Evolutionary conservation across 1,140 invertebrate species (phyloP).

Genomic region (Aphaenogaster ashmeadi): DNA sequence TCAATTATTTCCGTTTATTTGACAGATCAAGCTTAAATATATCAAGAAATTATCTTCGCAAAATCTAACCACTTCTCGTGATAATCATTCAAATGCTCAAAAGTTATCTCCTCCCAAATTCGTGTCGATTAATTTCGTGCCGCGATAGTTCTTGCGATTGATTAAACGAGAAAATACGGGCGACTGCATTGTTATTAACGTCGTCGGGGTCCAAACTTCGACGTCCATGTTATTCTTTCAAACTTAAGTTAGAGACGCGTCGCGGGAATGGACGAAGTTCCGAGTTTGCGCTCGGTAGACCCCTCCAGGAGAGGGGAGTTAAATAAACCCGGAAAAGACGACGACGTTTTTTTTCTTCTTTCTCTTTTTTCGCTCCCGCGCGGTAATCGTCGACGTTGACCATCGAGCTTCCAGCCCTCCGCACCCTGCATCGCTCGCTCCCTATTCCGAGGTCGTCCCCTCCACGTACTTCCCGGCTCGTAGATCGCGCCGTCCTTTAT

Average conservation of each 20-base stretch:
- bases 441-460: slow-evolving; percentile 19
- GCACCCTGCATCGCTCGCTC: slow-evolving; percentile 18
- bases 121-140: slow-evolving; percentile 18
- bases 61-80: background rate
- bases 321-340: slow-evolving; percentile 66
- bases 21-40: background rate
- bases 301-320: slow-evolving; percentile 7
- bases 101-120: background rate
- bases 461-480: slow-evolving; percentile 29
- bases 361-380: slow-evolving; percentile 43
- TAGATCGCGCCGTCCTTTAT: slow-evolving; percentile 69
- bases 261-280: slow-evolving; percentile 30
- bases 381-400: slow-evolving; percentile 68
- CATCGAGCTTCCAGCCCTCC: slow-evolving; percentile 49
- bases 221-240: slow-evolving; percentile 53
- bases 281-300: slow-evolving; percentile 34
- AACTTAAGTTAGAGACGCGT: slow-evolving; percentile 25
- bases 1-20: slow-evolving; percentile 13
- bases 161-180: slow-evolving; percentile 9
- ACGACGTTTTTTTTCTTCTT: background rate
- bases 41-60: background rate
- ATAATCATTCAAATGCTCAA: background rate
- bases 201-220: slow-evolving; percentile 63
- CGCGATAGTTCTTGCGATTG: background rate
- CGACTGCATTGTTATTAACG: slow-evolving; percentile 66